A percentile compares a stretch with the other conserved stretches of the same genome.
These are phyloP conservation scores for Aphaenogaster rudis DNA, from an alignment of 1,140 invertebrate genomes.

Conservation along the genomic window DNA sequence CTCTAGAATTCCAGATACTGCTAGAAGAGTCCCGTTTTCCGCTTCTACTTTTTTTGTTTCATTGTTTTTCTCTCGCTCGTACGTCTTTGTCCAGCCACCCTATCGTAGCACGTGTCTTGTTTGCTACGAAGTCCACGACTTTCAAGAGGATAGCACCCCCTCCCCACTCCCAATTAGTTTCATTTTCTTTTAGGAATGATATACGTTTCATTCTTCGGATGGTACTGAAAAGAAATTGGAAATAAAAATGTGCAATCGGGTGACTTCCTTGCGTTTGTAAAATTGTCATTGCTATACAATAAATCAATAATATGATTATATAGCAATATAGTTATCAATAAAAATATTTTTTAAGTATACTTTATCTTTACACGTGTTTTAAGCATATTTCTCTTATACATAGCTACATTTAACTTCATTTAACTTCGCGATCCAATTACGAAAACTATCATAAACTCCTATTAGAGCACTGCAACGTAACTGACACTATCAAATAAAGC, in stretches of 20 bases:
- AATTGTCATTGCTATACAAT: neutral
- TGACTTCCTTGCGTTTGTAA: neutral
- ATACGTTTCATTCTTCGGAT: constrained; percentile 54
- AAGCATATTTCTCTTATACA: neutral
- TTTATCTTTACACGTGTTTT: neutral
- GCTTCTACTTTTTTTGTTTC: constrained; percentile 15
- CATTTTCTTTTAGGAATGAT: constrained; percentile 72
- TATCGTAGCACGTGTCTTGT: constrained; percentile 64
- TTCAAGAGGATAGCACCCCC: constrained; percentile 64
- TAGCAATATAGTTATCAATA: neutral
- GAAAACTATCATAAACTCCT: constrained; percentile 40
- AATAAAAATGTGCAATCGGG: neutral
- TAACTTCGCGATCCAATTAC: constrained; percentile 37
- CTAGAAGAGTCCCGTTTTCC: constrained; percentile 60
- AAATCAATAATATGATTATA: neutral
- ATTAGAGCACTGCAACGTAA: constrained; percentile 43
- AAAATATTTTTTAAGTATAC: neutral
- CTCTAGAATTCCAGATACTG: constrained; percentile 76
- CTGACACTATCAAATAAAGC: constrained; percentile 43
- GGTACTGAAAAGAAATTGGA: neutral
- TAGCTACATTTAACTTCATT: constrained; percentile 37
- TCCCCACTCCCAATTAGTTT: constrained; percentile 72
- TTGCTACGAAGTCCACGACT: constrained; percentile 74
- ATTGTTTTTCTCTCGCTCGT: constrained; percentile 52
- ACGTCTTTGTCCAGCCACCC: constrained; percentile 51